Conservation (phyloP, 2,797 vertebrate genomes). For the Ptychadena robeensis region DNA sequence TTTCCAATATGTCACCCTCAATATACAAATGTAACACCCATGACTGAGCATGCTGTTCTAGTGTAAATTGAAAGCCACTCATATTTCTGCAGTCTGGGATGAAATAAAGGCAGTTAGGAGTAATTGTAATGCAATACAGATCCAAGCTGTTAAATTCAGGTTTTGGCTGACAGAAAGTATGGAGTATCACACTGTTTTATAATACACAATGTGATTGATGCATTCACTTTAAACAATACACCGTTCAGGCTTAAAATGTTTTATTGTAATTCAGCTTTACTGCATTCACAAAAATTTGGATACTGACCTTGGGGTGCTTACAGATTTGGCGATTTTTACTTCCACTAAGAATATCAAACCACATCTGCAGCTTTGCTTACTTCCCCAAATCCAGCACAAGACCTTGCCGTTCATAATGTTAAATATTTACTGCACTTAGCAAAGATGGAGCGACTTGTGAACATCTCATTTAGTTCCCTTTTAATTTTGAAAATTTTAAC, state of each 20-base stretch:
- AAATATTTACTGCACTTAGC: no score
- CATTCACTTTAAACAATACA: not conserved
- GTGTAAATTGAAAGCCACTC: conserved; percentile 6
- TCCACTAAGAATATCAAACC: not conserved
- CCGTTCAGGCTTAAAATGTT: not conserved
- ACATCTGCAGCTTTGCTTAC: not conserved
- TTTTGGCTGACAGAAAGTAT: not conserved
- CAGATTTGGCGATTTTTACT: not conserved
- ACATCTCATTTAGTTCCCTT: no score
- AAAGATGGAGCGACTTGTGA: no score
- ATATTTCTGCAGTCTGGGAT: conserved; percentile 3
- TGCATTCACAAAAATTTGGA: not conserved
- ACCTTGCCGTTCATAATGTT: no score
- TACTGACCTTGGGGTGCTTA: not conserved
- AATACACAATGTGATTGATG: not conserved
- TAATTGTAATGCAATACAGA: not conserved
- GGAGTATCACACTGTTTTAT: not conserved
- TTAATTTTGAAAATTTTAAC: no score
- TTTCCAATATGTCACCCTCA: conserved; percentile 10
- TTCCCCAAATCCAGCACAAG: no score
- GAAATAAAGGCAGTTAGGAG: not conserved
- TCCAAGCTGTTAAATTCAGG: not conserved
- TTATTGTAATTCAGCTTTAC: not conserved
- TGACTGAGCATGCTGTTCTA: not conserved
- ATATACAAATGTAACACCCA: not conserved